phyloP scores from a whole-genome alignment of 2,113 vertebrate species.

The Oncorhynchus tshawytscha region DNA sequence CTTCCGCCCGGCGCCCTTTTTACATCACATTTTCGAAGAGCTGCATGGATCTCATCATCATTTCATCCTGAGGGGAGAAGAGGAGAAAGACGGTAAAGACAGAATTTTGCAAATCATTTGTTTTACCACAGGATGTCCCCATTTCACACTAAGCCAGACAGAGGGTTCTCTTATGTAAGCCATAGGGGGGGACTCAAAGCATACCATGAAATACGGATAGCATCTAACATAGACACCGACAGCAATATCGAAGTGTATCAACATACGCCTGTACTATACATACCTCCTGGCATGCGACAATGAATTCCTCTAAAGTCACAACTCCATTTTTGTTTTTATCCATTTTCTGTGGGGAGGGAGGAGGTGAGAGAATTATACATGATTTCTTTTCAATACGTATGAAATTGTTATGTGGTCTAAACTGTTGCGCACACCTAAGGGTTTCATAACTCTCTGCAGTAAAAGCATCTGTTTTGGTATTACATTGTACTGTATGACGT shows the following conservation, averaged over 20 bases:
- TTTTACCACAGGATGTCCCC: slow-evolving; percentile 15
- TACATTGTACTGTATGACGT: not conserved
- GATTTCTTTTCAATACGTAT: not conserved
- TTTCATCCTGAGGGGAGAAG: slow-evolving; percentile 82
- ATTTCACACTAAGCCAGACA: not conserved
- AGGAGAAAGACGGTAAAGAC: not conserved
- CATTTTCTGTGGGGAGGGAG: slow-evolving; percentile 86
- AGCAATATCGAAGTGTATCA: not conserved
- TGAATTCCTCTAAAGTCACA: slow-evolving; percentile 94
- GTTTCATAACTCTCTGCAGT: not conserved
- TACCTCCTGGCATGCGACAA: slow-evolving; percentile 95
- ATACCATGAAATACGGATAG: not conserved
- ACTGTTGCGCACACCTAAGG: not conserved
- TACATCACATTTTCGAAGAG: slow-evolving; percentile 98
- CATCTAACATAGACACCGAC: not conserved
- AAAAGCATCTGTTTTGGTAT: no score
- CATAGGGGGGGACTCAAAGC: not conserved
- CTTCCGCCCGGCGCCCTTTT: slow-evolving; percentile 20
- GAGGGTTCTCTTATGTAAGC: not conserved
- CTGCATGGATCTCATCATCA: slow-evolving; percentile 96
- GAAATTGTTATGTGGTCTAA: not conserved
- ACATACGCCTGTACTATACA: slow-evolving; percentile 27
- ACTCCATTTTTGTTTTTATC: slow-evolving; percentile 99
- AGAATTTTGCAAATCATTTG: not conserved
- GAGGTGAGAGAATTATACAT: not conserved